Base-by-base conservation (phyloP, 1,140 invertebrate species). In the Drosophila watanabei region DNA sequence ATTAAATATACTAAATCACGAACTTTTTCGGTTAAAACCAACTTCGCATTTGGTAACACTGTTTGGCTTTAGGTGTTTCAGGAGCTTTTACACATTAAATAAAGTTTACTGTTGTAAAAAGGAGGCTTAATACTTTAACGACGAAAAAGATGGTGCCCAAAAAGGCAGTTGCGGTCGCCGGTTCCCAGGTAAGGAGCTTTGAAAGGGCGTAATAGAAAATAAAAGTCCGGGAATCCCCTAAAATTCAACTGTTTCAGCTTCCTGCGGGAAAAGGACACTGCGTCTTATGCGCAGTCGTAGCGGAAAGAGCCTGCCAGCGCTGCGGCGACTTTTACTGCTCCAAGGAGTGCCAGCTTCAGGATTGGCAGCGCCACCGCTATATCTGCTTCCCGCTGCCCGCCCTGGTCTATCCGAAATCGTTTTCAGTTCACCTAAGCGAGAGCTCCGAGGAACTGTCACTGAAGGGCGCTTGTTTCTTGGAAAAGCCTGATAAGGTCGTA, bases 291-390 rank as follows among this genome's bases (percentile, higher is more conserved):
- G 28, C 51, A 39, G n/a, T 5, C 28, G 28, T 30, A 60, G 48
- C 80, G 1, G 43, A 37, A n/a, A 39, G 61, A 4, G 54, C 41
- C 49, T 89, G 85, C 13, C 87, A 89, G 63, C 56, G 87, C 4
- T 89, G 85, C 32, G 87, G 87, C 0, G 87, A 91, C 46, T 89
- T 82, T 20, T 89, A 89, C 62, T 89, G 85, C n/a, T 69, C 70
- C n/a, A 63, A 46, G n/a, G 52, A 73, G 5, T 89, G 85, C 9
- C 85, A 89, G 35, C 56, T 56, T 0, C 30, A 52, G 18, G 87
- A 89, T 49, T 89, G 85, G 85, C 85, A 72, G 37, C 54, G 61
- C 8, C 85, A 89, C 28, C 71, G 85, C 16, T 89, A 89, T 52
- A 89, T 89, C 32, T 89, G 85, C 48, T 72, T 91, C 18, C 58